A percentile compares a stretch with the other conserved stretches of the same genome.
phyloP scores from a whole-genome alignment of 2,888 invertebrate species.

The Tiliacea citrago region DNA sequence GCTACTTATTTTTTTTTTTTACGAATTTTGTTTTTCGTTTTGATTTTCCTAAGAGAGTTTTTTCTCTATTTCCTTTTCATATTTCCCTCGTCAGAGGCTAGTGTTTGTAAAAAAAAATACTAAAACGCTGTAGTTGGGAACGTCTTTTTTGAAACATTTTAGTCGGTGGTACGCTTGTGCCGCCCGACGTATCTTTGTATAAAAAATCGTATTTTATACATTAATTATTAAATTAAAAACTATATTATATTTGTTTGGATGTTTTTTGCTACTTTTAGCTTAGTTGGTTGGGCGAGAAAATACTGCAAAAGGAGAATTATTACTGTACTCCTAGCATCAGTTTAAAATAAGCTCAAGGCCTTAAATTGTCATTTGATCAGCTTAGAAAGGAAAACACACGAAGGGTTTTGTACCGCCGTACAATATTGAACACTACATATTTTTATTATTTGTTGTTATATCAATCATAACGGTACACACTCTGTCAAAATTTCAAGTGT shows the following conservation, averaged over 20 bases:
- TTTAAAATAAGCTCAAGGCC: neutral
- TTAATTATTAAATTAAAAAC: slow-evolving; percentile 81
- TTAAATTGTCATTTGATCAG: slow-evolving; percentile 2
- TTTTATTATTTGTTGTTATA: neutral
- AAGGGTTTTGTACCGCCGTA: neutral
- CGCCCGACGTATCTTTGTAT: slow-evolving; percentile 85
- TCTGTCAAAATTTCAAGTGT: neutral
- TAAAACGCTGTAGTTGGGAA: slow-evolving; percentile 68
- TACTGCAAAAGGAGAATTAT: neutral
- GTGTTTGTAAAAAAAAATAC: slow-evolving; percentile 69
- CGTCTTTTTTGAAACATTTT: slow-evolving; percentile 89
- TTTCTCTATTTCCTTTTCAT: slow-evolving; percentile 64
- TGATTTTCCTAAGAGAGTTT: slow-evolving; percentile 62
- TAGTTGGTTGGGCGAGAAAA: slow-evolving; percentile 19
- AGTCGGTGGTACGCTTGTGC: slow-evolving; percentile 72
- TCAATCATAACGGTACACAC: neutral
- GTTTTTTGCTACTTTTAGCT: slow-evolving; percentile 58
- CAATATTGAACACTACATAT: neutral
- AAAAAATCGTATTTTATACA: slow-evolving; percentile 89
- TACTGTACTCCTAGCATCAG: slow-evolving; percentile 6
- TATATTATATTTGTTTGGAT: slow-evolving; percentile 63
- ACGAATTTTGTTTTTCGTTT: slow-evolving; percentile 16
- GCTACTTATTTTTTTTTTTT: slow-evolving; percentile 50
- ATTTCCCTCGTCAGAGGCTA: slow-evolving; percentile 68
- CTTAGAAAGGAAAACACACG: neutral